Evolutionary conservation across 2,888 invertebrate genomes (phyloP).

Genomic region (Pimpla rufipes): DNA sequence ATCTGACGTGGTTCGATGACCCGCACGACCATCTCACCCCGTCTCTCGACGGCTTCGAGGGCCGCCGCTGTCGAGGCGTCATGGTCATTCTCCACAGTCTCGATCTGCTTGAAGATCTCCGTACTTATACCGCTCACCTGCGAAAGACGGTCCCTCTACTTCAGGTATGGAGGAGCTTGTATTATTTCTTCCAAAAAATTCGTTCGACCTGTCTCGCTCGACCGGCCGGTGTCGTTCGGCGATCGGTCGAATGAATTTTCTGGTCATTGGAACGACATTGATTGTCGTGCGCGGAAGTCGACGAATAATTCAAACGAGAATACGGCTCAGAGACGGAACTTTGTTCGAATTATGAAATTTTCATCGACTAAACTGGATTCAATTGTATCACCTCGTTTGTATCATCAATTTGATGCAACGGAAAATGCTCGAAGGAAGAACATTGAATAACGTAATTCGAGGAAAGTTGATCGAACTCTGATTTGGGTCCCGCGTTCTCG

Average conservation of each 20-base stretch:
- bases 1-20: slow-evolving; percentile 95
- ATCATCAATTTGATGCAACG: background rate
- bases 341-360: background rate
- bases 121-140: slow-evolving; percentile 98
- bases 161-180: slow-evolving; percentile 70
- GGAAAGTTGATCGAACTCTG: slow-evolving; percentile 9
- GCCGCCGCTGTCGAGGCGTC: slow-evolving; percentile 97
- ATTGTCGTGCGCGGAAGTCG: slow-evolving; percentile 49
- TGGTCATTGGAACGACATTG: slow-evolving; percentile 55
- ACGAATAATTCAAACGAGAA: slow-evolving; percentile 51
- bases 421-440: background rate
- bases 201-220: slow-evolving; percentile 31
- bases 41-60: slow-evolving; percentile 95
- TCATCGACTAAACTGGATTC: background rate
- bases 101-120: slow-evolving; percentile 98
- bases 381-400: too few relatives aligned
- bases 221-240: background rate
- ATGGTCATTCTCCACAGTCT: slow-evolving; percentile 98
- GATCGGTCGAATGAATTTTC: slow-evolving; percentile 61
- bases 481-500: slow-evolving; percentile 49
- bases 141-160: slow-evolving; percentile 80
- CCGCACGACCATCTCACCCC: slow-evolving; percentile 98
- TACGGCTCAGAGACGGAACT: slow-evolving; percentile 5
- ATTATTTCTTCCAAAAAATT: slow-evolving; percentile 59
- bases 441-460: slow-evolving; percentile 9